Evolutionary conservation across 1,140 invertebrate genomes (phyloP).

Genomic region (Cotesia vestalis): DNA sequence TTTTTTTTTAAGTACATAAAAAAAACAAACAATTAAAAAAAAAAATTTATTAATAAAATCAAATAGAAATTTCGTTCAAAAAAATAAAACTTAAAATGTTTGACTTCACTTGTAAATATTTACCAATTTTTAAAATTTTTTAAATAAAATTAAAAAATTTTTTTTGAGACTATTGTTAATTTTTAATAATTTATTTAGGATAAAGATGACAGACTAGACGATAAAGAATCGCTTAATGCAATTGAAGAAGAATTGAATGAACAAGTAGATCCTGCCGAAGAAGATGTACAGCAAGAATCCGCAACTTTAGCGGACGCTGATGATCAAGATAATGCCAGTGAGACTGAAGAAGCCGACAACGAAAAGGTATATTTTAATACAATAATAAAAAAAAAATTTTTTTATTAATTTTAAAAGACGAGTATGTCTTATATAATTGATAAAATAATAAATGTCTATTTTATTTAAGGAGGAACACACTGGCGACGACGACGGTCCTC

Average conservation of each 20-base stretch:
- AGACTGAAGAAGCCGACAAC: slow-evolving; percentile 56
- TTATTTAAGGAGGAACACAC: slow-evolving; percentile 38
- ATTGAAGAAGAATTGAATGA: slow-evolving; percentile 45
- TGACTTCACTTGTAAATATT: no score
- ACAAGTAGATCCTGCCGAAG: slow-evolving; percentile 43
- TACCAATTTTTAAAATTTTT: no score
- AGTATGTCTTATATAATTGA: no score
- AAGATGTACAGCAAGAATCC: slow-evolving; percentile 60
- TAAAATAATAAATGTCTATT: slow-evolving; percentile 12
- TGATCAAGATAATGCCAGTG: slow-evolving; percentile 61
- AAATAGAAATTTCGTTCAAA: no score
- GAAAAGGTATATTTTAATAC: slow-evolving; percentile 45
- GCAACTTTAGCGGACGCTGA: slow-evolving; percentile 54
- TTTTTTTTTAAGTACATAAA: no score
- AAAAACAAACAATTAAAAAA: no score
- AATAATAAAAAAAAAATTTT: neutral
- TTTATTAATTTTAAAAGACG: neutral
- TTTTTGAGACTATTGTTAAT: no score
- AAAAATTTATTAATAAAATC: no score
- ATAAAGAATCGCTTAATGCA: slow-evolving; percentile 43
- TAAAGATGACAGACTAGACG: slow-evolving; percentile 68
- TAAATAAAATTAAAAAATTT: no score
- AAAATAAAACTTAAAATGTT: no score
- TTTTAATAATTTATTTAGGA: slow-evolving; percentile 47
- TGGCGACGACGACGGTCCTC: slow-evolving; percentile 53